A percentile compares a stretch with the other conserved stretches of the same genome.
Conservation (phyloP, 1,140 invertebrate genomes). For the Coelopa frigida region DNA sequence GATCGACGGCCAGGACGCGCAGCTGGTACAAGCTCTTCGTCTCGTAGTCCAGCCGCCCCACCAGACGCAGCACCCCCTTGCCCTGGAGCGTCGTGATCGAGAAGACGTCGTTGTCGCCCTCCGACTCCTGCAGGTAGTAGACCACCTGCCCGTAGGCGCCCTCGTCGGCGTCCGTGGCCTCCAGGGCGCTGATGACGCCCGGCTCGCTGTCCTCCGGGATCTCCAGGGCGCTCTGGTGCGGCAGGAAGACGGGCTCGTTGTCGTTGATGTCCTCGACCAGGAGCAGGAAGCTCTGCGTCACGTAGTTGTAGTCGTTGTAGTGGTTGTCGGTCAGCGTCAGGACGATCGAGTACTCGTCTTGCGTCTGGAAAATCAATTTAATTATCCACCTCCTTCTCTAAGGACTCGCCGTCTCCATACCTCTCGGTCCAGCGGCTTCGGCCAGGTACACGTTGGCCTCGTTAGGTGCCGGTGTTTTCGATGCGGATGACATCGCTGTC, state of each 20-base stretch:
- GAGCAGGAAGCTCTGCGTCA: conserved; percentile 81
- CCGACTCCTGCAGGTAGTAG: conserved; percentile 67
- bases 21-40: conserved; percentile 81
- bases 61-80: conserved; percentile 75
- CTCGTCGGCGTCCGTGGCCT: conserved; percentile 83
- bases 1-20: conserved; percentile 73
- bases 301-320: conserved; percentile 78
- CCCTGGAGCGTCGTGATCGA: conserved; percentile 76
- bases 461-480: conserved; percentile 66
- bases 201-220: conserved; percentile 70
- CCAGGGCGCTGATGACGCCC: conserved; percentile 67
- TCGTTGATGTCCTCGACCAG: conserved; percentile 90
- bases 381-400: background rate
- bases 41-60: conserved; percentile 78
- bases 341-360: conserved; percentile 81
- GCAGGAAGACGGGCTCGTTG: conserved; percentile 79
- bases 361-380: conserved; percentile 49
- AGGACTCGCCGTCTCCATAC: conserved; percentile 44
- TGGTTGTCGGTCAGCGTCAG: conserved; percentile 83
- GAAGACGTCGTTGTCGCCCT: conserved; percentile 72
- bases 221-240: conserved; percentile 73
- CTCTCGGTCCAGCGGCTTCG: conserved; percentile 85
- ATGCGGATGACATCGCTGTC: conserved; percentile 78
- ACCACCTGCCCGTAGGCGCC: conserved; percentile 83
- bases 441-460: conserved; percentile 83